These are phyloP conservation scores for Chrysolina haemoptera DNA, from an alignment of 2,888 invertebrate species.

Conservation along the genomic window DNA sequence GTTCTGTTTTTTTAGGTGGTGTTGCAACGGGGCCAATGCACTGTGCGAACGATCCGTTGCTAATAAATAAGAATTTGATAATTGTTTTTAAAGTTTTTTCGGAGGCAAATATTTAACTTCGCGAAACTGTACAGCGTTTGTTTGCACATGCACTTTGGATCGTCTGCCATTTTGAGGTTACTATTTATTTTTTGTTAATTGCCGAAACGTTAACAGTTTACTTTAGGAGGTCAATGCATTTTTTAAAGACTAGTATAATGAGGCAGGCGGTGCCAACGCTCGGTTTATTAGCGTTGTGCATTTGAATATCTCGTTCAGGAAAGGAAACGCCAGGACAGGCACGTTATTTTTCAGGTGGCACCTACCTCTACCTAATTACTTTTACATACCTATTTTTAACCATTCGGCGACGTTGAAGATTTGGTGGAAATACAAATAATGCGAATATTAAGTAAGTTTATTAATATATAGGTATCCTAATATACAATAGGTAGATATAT, in stretches of 20 bases:
- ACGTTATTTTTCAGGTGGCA: background rate
- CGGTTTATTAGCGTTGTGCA: constrained; percentile 24
- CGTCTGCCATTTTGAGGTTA: constrained; percentile 43
- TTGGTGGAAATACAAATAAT: no score
- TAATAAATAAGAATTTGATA: constrained; percentile 58
- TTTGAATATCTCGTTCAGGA: constrained; percentile 31
- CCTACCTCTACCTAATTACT: no score
- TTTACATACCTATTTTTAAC: background rate
- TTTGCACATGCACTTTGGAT: constrained; percentile 47
- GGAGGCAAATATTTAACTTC: constrained; percentile 52
- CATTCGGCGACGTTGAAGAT: no score
- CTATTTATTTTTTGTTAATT: constrained; percentile 42
- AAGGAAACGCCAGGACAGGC: constrained; percentile 3
- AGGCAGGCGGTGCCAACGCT: constrained; percentile 33
- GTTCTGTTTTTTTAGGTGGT: constrained; percentile 51
- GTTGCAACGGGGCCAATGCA: constrained; percentile 55
- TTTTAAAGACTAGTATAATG: constrained; percentile 44
- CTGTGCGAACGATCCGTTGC: constrained; percentile 53
- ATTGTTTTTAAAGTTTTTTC: constrained; percentile 51
- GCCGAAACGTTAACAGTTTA: constrained; percentile 43
- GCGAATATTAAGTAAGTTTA: no score
- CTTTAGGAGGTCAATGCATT: constrained; percentile 45
- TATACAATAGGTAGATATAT: no score
- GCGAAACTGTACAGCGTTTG: constrained; percentile 36
- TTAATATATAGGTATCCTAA: no score